Evolutionary conservation across 30 jellyfish, hydroid and myxozoan species (phyloP).

Genomic region (Kudoa iwatai): DNA sequence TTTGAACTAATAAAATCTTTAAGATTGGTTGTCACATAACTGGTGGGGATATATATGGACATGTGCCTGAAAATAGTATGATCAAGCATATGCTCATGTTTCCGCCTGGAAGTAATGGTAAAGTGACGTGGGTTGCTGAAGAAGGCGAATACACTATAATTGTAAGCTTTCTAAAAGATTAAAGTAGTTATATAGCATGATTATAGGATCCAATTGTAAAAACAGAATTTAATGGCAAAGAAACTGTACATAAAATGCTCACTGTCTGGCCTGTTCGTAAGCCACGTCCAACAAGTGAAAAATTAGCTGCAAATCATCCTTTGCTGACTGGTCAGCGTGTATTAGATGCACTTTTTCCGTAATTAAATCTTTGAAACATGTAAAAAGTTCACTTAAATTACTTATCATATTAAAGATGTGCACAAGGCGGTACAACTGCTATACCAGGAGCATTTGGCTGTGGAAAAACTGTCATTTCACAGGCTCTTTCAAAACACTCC

Average conservation of each 20-base stretch:
- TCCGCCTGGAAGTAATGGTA: slow-evolving; percentile 52
- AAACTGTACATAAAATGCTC: not conserved
- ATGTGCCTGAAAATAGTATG: slow-evolving; percentile 40
- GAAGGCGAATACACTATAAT: slow-evolving; percentile 36
- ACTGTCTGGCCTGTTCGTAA: slow-evolving; percentile 97
- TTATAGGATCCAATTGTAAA: slow-evolving; percentile 5
- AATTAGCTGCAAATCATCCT: slow-evolving; percentile 83
- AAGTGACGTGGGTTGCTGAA: slow-evolving; percentile 59
- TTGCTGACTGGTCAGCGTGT: slow-evolving; percentile 92
- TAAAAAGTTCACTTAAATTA: not conserved
- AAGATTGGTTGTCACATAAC: slow-evolving; percentile 66
- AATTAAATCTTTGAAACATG: too few species aligned
- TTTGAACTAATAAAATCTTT: slow-evolving; percentile 6
- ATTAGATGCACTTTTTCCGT: slow-evolving; percentile 90
- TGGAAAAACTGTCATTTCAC: slow-evolving; percentile 90
- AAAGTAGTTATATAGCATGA: slow-evolving; percentile 17
- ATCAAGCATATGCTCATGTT: slow-evolving; percentile 52
- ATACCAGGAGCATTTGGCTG: slow-evolving; percentile 99
- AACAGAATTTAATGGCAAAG: not conserved
- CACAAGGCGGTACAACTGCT: slow-evolving; percentile 97
- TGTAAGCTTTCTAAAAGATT: slow-evolving; percentile 8
- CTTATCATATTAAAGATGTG: slow-evolving; percentile 19
- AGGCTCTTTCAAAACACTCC: slow-evolving; percentile 48
- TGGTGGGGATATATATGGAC: slow-evolving; percentile 86
- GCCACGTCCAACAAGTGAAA: slow-evolving; percentile 66